Evolutionary conservation across 1,140 invertebrate genomes (phyloP).

Genomic region (Drosophila chauvacae): DNA sequence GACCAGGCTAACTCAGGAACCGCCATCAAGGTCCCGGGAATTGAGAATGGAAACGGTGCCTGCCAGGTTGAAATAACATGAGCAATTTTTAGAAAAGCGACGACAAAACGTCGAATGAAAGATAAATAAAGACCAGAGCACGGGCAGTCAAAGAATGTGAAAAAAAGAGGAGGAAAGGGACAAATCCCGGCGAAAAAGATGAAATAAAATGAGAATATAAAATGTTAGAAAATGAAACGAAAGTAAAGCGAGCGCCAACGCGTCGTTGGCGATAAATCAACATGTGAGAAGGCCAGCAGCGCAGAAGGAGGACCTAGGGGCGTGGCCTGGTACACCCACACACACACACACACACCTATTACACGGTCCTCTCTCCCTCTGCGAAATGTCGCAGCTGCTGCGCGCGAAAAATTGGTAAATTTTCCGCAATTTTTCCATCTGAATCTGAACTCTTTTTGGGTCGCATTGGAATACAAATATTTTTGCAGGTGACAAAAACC

Average conservation of each 20-base stretch:
- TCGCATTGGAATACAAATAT: conserved; percentile 71
- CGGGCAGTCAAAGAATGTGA: conserved; percentile 18
- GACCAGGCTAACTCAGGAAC: conserved; percentile 6
- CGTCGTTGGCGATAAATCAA: conserved; percentile 72
- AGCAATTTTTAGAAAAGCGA: conserved; percentile 76
- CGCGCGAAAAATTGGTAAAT: conserved; percentile 47
- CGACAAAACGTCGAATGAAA: conserved; percentile 83
- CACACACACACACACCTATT: conserved; percentile 48
- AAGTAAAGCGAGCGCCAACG: conserved; percentile 53
- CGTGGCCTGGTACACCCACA: conserved; percentile 38
- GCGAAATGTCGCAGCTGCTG: conserved; percentile 69
- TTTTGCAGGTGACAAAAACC: conserved; percentile 72
- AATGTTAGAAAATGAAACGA: conserved; percentile 44
- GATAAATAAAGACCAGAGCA: conserved; percentile 75
- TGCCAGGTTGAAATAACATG: conserved; percentile 79
- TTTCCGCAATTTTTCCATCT: conserved; percentile 26
- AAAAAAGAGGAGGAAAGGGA: not conserved
- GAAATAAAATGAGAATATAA: conserved; percentile 41
- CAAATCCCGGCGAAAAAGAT: conserved; percentile 40
- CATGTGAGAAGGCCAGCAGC: conserved; percentile 40
- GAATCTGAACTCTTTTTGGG: conserved; percentile 43
- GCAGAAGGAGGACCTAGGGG: conserved; percentile 24
- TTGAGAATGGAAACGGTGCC: conserved; percentile 9
- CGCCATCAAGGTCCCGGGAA: conserved; percentile 6
- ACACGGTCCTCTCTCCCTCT: conserved; percentile 45